phyloP scores from a whole-genome alignment of 2,888 invertebrate species.

The Noctua comes region DNA sequence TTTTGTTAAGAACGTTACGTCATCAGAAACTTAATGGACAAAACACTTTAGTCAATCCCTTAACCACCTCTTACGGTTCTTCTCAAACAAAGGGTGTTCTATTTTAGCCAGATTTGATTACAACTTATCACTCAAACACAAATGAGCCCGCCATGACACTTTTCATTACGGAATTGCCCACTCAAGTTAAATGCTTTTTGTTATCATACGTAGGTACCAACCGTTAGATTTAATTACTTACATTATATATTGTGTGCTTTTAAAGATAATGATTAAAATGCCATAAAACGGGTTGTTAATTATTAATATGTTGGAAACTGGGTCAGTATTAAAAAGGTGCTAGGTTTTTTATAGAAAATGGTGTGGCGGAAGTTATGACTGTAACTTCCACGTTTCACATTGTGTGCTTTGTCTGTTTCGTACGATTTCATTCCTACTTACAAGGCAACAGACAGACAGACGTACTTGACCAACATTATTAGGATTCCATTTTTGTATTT shows the following conservation, averaged over 20 bases:
- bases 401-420: background rate
- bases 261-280: conserved; percentile 35
- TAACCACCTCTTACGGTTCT: background rate
- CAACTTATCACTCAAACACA: conserved; percentile 35
- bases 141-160: conserved; percentile 73
- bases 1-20: background rate
- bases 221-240: conserved; percentile 58
- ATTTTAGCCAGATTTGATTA: conserved; percentile 32
- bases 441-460: background rate
- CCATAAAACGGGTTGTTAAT: conserved; percentile 10
- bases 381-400: background rate
- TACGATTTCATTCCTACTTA: background rate
- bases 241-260: conserved; percentile 44
- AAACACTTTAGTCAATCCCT: background rate
- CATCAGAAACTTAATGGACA: background rate
- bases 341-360: conserved; percentile 3
- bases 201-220: conserved; percentile 34
- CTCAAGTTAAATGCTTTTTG: conserved; percentile 49
- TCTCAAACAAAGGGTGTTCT: conserved; percentile 9
- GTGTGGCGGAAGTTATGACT: background rate
- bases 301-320: conserved; percentile 16
- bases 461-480: background rate
- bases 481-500: background rate
- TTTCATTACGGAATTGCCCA: conserved; percentile 80
- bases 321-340: conserved; percentile 15